These are phyloP conservation scores for Piprites chloris DNA, from an alignment of 2,113 vertebrate genomes.

Conservation along the genomic window DNA sequence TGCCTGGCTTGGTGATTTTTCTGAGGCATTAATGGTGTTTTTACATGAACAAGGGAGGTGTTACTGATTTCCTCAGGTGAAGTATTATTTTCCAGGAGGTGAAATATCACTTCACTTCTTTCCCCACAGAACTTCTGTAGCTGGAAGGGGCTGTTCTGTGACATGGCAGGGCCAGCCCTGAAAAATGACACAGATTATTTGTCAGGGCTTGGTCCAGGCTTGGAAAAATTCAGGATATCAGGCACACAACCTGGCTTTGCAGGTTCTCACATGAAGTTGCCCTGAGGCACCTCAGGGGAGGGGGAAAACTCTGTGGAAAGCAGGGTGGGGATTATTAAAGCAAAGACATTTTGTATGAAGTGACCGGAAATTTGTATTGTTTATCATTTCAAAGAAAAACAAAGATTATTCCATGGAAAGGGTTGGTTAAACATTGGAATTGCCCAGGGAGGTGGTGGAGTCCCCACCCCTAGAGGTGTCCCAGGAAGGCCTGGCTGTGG, in stretches of 20 bases:
- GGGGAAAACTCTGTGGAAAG: not conserved
- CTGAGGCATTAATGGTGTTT: not conserved
- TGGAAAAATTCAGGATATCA: not conserved
- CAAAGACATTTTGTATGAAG: not conserved
- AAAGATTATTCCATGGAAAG: not conserved
- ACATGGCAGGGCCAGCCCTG: not conserved
- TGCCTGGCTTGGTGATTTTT: not conserved
- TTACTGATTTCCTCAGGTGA: not conserved
- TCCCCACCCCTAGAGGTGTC: not conserved
- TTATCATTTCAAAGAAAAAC: not conserved
- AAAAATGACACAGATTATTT: not conserved
- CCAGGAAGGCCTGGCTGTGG: not conserved
- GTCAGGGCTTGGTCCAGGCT: not conserved
- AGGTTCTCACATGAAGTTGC: not conserved
- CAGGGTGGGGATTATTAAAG: not conserved
- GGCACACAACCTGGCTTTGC: not conserved
- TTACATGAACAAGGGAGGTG: not conserved
- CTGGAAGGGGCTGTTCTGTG: not conserved
- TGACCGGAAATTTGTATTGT: rapidly evolving
- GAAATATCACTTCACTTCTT: not conserved
- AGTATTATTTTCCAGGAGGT: not conserved
- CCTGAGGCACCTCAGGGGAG: not conserved
- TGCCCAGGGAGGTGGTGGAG: not conserved
- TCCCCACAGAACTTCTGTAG: not conserved
- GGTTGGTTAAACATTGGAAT: not conserved